Conservation (phyloP, 2,113 vertebrate species). For the Ochotona princeps region DNA sequence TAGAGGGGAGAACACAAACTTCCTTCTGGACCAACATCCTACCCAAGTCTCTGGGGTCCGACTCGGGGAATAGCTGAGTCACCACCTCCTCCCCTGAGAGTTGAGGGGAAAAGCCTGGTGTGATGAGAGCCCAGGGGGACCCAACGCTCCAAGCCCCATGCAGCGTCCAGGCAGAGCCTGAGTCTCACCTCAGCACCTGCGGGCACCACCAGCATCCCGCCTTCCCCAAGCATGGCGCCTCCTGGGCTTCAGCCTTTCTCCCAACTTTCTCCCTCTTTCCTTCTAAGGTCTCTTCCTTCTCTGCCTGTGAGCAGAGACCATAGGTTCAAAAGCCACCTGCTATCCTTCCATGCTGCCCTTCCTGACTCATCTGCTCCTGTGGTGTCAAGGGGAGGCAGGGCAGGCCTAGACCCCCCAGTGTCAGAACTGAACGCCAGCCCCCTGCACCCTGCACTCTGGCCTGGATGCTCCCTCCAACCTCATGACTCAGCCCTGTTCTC, state of each 20-base stretch:
- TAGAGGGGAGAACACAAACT: background rate
- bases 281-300: background rate
- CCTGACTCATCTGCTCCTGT: background rate
- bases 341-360: background rate
- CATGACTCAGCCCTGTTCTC: constrained; percentile 12
- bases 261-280: background rate
- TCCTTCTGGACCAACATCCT: constrained; percentile 34
- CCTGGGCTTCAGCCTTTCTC: constrained; percentile 11
- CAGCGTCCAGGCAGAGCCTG: background rate
- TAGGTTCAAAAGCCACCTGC: background rate
- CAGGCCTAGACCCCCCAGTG: background rate
- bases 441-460: background rate
- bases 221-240: too few species aligned
- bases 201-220: too few species aligned
- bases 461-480: background rate
- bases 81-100: constrained; percentile 1
- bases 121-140: background rate
- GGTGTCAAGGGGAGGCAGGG: background rate
- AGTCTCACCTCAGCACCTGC: too few species aligned
- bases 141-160: background rate
- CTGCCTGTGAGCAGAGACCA: background rate
- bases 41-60: constrained; percentile 7
- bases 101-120: background rate
- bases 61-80: constrained; percentile 64
- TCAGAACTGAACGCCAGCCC: background rate